These are phyloP conservation scores for Halesus radiatus DNA, from an alignment of 1,140 invertebrate genomes.

Conservation along the genomic window DNA sequence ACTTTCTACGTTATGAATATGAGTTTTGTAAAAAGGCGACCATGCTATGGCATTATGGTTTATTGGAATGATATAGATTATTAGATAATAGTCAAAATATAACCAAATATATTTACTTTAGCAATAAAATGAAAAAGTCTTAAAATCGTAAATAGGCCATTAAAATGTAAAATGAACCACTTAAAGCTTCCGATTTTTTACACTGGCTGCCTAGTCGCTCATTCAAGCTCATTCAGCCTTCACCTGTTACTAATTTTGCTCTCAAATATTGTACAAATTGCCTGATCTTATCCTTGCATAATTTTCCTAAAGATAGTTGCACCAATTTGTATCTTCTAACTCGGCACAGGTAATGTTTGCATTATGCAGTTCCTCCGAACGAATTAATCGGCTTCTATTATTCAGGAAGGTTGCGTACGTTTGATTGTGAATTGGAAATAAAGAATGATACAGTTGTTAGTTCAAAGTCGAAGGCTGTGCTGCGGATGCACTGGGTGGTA, in stretches of 20 bases:
- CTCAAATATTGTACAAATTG: conserved; percentile 34
- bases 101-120: no score
- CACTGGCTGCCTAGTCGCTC: no score
- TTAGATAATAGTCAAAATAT: no score
- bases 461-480: conserved; percentile 25
- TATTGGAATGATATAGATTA: no score
- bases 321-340: conserved; percentile 39
- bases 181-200: no score
- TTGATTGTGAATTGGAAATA: conserved; percentile 42
- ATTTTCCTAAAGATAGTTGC: conserved; percentile 17
- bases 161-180: no score
- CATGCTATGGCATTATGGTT: no score
- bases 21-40: no score
- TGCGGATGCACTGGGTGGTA: background rate
- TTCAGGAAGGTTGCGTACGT: conserved; percentile 36
- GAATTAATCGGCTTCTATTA: conserved; percentile 34
- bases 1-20: no score
- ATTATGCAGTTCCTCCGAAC: conserved; percentile 24
- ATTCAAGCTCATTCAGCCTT: background rate
- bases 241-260: background rate
- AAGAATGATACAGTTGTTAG: conserved; percentile 39
- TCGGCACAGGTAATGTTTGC: conserved; percentile 30
- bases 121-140: no score
- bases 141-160: no score
- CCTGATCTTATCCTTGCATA: conserved; percentile 2